A percentile compares a stretch with the other conserved stretches of the same genome.
phyloP scores from a whole-genome alignment of 2,888 invertebrate species.

The Netelia melanura region DNA sequence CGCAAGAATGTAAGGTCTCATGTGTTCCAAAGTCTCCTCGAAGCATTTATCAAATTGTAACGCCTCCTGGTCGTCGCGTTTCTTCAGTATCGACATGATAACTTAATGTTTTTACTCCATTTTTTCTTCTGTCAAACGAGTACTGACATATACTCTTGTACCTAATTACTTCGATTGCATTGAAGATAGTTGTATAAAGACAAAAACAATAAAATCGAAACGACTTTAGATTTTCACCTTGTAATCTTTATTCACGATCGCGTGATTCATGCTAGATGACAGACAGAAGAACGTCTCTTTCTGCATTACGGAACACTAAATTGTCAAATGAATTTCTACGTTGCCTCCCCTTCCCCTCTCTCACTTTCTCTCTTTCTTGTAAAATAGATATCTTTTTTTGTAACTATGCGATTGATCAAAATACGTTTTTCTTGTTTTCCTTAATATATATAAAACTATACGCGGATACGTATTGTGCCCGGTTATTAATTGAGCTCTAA shows the following conservation, averaged over 20 bases:
- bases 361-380: background rate
- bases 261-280: background rate
- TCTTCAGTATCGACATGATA: slow-evolving; percentile 73
- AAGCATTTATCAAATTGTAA: slow-evolving; percentile 77
- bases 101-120: slow-evolving; percentile 42
- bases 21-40: slow-evolving; percentile 74
- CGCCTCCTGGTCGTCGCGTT: slow-evolving; percentile 74
- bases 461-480: slow-evolving; percentile 53
- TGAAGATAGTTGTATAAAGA: slow-evolving; percentile 43
- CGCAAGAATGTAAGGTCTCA: slow-evolving; percentile 75
- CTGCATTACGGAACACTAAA: slow-evolving; percentile 24
- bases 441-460: slow-evolving; percentile 48
- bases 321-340: background rate
- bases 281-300: background rate
- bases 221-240: background rate
- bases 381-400: slow-evolving; percentile 19
- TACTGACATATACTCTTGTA: slow-evolving; percentile 25
- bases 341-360: no score
- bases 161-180: background rate
- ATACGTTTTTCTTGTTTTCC: slow-evolving; percentile 26
- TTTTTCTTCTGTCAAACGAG: slow-evolving; percentile 39
- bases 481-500: slow-evolving; percentile 38
- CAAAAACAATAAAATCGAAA: slow-evolving; percentile 22
- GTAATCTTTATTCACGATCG: slow-evolving; percentile 32
- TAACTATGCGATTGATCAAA: slow-evolving; percentile 50